These are phyloP conservation scores for Helostoma temminkii DNA, from an alignment of 2,797 vertebrate genomes.

Conservation along the genomic window DNA sequence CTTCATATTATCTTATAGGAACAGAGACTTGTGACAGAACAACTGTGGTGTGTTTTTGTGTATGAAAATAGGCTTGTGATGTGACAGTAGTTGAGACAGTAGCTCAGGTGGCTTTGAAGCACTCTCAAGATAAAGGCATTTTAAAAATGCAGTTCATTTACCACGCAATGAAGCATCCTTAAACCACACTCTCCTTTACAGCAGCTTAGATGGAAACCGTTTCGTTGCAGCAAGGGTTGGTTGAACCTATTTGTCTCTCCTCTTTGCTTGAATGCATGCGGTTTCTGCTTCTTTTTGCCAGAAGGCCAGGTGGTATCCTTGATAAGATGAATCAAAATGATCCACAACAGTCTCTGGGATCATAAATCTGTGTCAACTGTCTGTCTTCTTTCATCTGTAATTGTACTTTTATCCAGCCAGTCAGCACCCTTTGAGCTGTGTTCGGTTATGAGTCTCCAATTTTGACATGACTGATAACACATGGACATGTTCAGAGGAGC, in stretches of 20 bases:
- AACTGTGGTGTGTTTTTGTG: neutral
- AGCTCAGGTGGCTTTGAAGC: slow-evolving; percentile 22
- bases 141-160: slow-evolving; percentile 62
- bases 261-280: slow-evolving; percentile 55
- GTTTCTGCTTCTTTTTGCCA: slow-evolving; percentile 65
- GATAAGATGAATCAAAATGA: slow-evolving; percentile 78
- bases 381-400: slow-evolving; percentile 71
- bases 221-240: slow-evolving; percentile 59
- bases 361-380: slow-evolving; percentile 66
- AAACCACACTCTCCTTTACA: slow-evolving; percentile 50
- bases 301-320: slow-evolving; percentile 74
- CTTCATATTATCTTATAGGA: slow-evolving; percentile 1
- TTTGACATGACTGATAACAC: slow-evolving; percentile 64
- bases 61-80: slow-evolving; percentile 13
- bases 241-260: slow-evolving; percentile 71
- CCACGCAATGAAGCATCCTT: slow-evolving; percentile 36
- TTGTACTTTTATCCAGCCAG: slow-evolving; percentile 61
- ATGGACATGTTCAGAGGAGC: slow-evolving; percentile 22
- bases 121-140: slow-evolving; percentile 25
- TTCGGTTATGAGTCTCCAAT: slow-evolving; percentile 59
- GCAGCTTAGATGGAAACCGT: slow-evolving; percentile 49
- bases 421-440: slow-evolving; percentile 44
- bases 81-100: slow-evolving; percentile 19
- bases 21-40: slow-evolving; percentile 15
- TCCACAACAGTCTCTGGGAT: slow-evolving; percentile 54